Conservation (phyloP, 2,113 vertebrate genomes). For the Catharus minimus region DNA sequence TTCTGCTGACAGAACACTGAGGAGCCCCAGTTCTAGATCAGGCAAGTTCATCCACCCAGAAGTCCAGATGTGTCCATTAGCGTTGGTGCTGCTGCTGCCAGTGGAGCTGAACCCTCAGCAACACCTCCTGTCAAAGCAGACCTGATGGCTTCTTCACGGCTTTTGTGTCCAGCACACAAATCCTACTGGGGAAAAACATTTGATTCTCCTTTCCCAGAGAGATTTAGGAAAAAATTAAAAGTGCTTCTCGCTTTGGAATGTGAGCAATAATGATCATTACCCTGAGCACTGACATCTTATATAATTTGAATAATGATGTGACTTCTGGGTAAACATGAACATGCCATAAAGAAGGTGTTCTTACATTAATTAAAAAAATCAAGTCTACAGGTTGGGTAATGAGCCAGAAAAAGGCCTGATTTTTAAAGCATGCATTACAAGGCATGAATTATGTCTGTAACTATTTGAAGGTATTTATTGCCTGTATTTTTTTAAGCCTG, state of each 20-base stretch:
- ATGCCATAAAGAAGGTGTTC: conserved; percentile 64
- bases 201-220: not conserved
- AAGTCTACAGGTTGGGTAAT: conserved; percentile 53
- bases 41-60: not conserved
- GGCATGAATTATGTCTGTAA: conserved; percentile 48
- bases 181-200: not conserved
- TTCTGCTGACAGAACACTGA: not conserved
- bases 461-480: conserved; percentile 8
- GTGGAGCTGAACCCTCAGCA: not conserved
- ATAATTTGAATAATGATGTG: conserved; percentile 72
- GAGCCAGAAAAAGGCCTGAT: conserved; percentile 64
- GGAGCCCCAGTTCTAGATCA: not conserved
- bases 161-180: not conserved
- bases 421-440: conserved; percentile 53
- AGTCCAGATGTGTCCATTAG: not conserved
- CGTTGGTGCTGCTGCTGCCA: not conserved
- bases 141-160: not conserved
- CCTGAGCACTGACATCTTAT: conserved; percentile 62
- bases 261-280: conserved; percentile 34
- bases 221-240: not conserved
- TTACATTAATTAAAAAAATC: conserved; percentile 69
- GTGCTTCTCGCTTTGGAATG: conserved; percentile 27
- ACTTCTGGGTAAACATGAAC: conserved; percentile 63
- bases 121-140: not conserved
- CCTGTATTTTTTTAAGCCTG: not conserved